Conservation (phyloP, 2,888 invertebrate species). For the Notodonta dromedarius region DNA sequence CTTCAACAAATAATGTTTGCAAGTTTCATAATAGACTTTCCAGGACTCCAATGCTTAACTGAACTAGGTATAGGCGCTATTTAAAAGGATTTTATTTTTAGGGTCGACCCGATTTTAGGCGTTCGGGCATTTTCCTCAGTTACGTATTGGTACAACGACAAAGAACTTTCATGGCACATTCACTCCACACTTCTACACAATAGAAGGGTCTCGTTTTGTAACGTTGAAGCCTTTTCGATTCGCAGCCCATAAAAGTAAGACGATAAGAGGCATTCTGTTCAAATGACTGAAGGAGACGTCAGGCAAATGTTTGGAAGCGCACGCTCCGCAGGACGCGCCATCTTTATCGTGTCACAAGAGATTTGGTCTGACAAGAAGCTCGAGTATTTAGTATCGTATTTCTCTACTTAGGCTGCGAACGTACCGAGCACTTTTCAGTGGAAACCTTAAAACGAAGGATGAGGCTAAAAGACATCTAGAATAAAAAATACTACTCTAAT, state of each 20-base stretch:
- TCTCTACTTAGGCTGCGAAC: slow-evolving; percentile 38
- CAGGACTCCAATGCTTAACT: too few species aligned
- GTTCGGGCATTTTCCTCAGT: slow-evolving; percentile 46
- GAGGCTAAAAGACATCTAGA: too few species aligned
- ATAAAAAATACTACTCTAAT: too few species aligned
- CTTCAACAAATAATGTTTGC: neutral
- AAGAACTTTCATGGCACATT: slow-evolving; percentile 68
- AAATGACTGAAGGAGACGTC: slow-evolving; percentile 74
- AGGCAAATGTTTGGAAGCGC: slow-evolving; percentile 61
- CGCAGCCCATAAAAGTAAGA: slow-evolving; percentile 77
- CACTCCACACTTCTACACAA: slow-evolving; percentile 70
- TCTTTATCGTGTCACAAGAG: slow-evolving; percentile 65
- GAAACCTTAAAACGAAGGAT: too few species aligned
- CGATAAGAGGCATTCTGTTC: slow-evolving; percentile 76
- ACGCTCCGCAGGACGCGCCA: slow-evolving; percentile 46
- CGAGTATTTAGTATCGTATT: slow-evolving; percentile 65
- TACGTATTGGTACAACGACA: slow-evolving; percentile 60
- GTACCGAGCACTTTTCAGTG: neutral
- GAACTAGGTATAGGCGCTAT: neutral
- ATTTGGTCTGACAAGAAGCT: slow-evolving; percentile 61
- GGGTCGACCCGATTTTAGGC: slow-evolving; percentile 21
- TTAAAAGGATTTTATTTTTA: slow-evolving; percentile 33
- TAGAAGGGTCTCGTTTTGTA: slow-evolving; percentile 77
- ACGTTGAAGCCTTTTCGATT: slow-evolving; percentile 74
- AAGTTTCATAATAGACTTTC: neutral